Evolutionary conservation across 2,888 invertebrate genomes (phyloP).

Genomic region (Lathronympha strigana): DNA sequence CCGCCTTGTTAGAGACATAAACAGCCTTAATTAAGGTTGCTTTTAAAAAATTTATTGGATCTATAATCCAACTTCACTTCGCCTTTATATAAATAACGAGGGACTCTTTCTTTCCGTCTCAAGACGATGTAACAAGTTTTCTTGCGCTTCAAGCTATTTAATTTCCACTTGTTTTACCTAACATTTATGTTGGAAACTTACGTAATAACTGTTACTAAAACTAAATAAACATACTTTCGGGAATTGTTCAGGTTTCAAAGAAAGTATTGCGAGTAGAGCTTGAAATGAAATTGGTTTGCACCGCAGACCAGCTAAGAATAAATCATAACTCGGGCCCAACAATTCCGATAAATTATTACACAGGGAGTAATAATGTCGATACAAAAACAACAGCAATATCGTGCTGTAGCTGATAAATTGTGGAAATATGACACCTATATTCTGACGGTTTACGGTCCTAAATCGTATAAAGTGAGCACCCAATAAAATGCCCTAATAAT

Average conservation of each 20-base stretch:
- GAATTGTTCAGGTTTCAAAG: constrained; percentile 44
- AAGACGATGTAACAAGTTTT: constrained; percentile 4
- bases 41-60: constrained; percentile 16
- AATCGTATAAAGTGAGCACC: constrained; percentile 15
- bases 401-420: constrained; percentile 42
- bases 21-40: constrained; percentile 37
- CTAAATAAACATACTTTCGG: constrained; percentile 45
- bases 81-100: constrained; percentile 7
- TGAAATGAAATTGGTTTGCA: constrained; percentile 54
- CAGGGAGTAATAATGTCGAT: constrained; percentile 55
- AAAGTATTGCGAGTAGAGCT: constrained; percentile 49
- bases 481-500: background rate
- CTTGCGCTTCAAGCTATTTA: background rate
- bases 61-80: constrained; percentile 6
- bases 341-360: constrained; percentile 63
- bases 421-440: constrained; percentile 19
- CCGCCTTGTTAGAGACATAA: constrained; percentile 31
- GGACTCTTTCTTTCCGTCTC: constrained; percentile 9
- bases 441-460: constrained; percentile 4
- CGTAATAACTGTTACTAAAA: constrained; percentile 25
- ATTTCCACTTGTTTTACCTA: constrained; percentile 8
- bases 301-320: constrained; percentile 57
- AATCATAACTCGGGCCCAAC: constrained; percentile 63
- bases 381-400: constrained; percentile 52
- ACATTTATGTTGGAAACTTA: constrained; percentile 24